These are phyloP conservation scores for Vireo altiloquus DNA, from an alignment of 2,113 vertebrate species.

Conservation along the genomic window DNA sequence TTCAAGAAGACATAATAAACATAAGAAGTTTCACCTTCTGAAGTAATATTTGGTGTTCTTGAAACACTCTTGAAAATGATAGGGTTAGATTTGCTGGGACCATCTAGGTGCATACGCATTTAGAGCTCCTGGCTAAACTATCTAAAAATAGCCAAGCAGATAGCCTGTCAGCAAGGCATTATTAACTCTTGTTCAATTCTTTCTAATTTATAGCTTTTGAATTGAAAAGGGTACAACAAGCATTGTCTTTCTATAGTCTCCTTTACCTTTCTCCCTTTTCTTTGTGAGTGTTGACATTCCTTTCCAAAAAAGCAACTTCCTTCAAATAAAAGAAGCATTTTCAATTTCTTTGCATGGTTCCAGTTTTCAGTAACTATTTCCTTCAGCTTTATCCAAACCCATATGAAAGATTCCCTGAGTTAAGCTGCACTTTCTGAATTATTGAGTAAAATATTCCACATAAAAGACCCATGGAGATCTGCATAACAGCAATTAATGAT, in stretches of 20 bases:
- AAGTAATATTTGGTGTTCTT: not conserved
- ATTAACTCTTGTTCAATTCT: not conserved
- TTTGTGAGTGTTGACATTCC: not conserved
- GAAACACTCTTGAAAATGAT: not conserved
- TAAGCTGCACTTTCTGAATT: not conserved
- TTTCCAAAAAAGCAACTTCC: not conserved
- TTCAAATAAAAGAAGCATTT: not conserved
- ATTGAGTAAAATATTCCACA: not conserved
- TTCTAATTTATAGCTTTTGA: not conserved
- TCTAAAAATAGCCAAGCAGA: not conserved
- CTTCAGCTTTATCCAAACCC: not conserved
- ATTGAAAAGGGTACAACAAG: not conserved
- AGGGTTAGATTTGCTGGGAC: not conserved
- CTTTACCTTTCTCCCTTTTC: not conserved
- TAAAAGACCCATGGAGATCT: not conserved
- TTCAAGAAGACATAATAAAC: not conserved
- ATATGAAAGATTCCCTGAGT: not conserved
- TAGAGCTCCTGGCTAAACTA: not conserved
- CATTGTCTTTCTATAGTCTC: not conserved
- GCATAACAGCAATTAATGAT: not conserved
- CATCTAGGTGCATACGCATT: not conserved
- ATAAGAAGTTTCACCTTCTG: not conserved
- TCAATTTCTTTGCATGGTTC: not conserved
- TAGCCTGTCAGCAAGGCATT: not conserved
- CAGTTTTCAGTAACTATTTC: not conserved